phyloP scores from a whole-genome alignment of 2,113 vertebrate genomes.

The Eudorcas thomsonii region DNA sequence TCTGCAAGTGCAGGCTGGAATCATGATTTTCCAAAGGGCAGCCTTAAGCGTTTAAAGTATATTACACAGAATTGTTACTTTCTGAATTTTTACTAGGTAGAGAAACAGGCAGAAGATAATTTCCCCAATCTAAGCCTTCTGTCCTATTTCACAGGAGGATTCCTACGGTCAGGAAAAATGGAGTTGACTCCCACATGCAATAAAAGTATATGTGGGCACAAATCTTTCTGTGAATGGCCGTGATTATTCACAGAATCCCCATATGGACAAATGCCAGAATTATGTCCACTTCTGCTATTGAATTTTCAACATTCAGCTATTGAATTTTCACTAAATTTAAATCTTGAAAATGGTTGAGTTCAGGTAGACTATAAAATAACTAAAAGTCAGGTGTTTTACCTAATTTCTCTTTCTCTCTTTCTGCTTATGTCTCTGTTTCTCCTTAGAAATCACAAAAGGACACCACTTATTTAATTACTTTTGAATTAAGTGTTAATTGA shows the following conservation, averaged over 20 bases:
- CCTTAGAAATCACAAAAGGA: not conserved
- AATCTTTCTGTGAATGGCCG: not conserved
- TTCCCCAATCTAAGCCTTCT: not conserved
- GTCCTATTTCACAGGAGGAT: not conserved
- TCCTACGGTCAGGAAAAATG: not conserved
- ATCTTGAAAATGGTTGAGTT: not conserved
- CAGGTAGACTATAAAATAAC: not conserved
- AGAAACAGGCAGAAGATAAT: not conserved
- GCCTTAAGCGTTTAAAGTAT: not conserved
- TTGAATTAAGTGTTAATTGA: not conserved
- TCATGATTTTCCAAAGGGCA: not conserved
- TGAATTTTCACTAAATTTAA: slow-evolving; percentile 3
- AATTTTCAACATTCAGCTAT: not conserved
- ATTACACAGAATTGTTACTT: slow-evolving; percentile 21
- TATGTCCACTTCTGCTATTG: not conserved
- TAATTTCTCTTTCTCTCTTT: not conserved
- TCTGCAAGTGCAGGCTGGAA: not conserved
- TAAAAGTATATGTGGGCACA: not conserved
- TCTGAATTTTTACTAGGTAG: not conserved
- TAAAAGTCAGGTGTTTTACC: not conserved
- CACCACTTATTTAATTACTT: not conserved
- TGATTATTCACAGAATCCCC: not conserved
- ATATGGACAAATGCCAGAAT: not conserved
- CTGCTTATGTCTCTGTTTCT: not conserved
- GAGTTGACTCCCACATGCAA: not conserved